Base-by-base conservation (phyloP, 2,797 vertebrate species). In the Staurois parvus region DNA sequence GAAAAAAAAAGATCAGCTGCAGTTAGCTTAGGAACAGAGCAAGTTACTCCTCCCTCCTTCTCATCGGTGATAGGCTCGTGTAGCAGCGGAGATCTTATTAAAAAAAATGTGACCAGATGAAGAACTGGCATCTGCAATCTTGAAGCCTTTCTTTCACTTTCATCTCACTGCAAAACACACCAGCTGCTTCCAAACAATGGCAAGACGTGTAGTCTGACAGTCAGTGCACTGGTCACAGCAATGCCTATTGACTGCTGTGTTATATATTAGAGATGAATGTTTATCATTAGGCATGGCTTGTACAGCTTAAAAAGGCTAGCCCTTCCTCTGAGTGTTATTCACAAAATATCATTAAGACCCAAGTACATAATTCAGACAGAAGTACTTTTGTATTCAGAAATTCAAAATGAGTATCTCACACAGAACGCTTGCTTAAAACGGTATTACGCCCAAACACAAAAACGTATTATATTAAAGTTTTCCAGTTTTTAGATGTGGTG, bases 141-240 rank as follows among this genome's bases (percentile, higher is more conserved):
- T 84, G 48, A 72, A 68, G 74, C 83, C 75, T 84, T 84, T 84
- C 82, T 77, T 84, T 84, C 83, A 72, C 74, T 84, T 84, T 77
- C 83, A 84, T 70, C 83, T 72, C 75, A 40, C 62, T 76, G 73
- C 62, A 84, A 84, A 78, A 78, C 74, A 78, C 83, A 78, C 67
- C 83, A 84, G 83, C 83, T 84, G 83, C 83, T 70, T 72, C 59
- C 83, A 59, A 59, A 84, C 83, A 84, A 84, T 77, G 70, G 66
- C 67, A 42, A 21, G 40, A 77, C 66, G 56, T 29, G 4, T 48
- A 32, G 72, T 29, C 72, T 32, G 72, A 73, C 79, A 62, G 79
- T 72, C 66, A 34, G 28, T 76, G 59, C 32, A 72, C 74, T 75
- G 80, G n/a, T 76, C 79, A 76, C 77, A 66, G 72, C 28, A 48